phyloP scores from a whole-genome alignment of 2,888 invertebrate species.

The Andrena hattorfiana region DNA sequence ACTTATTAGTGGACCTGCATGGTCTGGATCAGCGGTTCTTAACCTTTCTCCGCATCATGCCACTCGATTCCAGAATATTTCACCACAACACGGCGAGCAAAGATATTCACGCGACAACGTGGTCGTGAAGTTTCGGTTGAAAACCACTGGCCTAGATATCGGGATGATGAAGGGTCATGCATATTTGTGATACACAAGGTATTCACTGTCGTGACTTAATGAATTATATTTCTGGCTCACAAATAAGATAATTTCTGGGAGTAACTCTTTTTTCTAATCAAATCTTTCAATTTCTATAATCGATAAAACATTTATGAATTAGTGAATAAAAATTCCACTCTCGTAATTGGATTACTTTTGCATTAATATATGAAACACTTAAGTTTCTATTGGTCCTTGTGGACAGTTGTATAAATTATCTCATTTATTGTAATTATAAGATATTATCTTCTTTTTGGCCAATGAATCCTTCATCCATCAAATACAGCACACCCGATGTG shows the following conservation, averaged over 20 bases:
- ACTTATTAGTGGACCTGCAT: slow-evolving; percentile 20
- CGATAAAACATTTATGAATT: too few relatives aligned
- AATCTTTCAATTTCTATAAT: too few relatives aligned
- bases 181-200: slow-evolving; percentile 1
- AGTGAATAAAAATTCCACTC: background rate
- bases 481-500: background rate
- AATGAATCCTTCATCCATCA: background rate
- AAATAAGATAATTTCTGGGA: slow-evolving; percentile 13
- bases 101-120: too few relatives aligned
- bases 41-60: background rate
- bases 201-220: background rate
- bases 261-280: background rate
- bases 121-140: background rate
- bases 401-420: too few relatives aligned
- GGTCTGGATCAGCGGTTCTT: slow-evolving; percentile 15
- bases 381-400: too few relatives aligned
- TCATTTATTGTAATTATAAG: background rate
- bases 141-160: slow-evolving; percentile 1
- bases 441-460: slow-evolving; percentile 11
- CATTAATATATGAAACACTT: background rate
- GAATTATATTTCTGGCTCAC: slow-evolving; percentile 15
- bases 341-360: background rate
- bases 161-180: background rate
- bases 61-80: too few relatives aligned
- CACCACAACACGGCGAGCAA: too few relatives aligned